phyloP scores from a whole-genome alignment of 2,888 invertebrate genomes.

The Myopa testacea region DNA sequence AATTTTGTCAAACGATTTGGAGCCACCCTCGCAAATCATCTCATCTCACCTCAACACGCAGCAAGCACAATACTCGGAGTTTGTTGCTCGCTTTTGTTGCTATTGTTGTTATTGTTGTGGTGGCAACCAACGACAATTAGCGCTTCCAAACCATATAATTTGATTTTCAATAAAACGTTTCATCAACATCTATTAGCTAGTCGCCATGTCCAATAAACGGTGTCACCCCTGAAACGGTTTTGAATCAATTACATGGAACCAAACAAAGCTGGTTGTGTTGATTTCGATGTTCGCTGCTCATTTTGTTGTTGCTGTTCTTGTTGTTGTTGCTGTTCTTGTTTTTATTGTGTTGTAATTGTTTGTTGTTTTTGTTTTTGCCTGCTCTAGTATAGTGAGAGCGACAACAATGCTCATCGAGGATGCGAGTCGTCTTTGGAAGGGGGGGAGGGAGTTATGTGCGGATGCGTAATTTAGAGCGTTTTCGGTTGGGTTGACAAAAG shows the following conservation, averaged over 20 bases:
- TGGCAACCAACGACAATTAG: conserved; percentile 25
- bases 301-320: conserved; percentile 15
- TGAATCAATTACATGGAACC: conserved; percentile 33
- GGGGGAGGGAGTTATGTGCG: not conserved
- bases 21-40: not conserved
- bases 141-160: conserved; percentile 30
- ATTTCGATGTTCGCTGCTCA: not conserved
- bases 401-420: not conserved
- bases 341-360: not conserved
- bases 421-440: not conserved
- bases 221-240: conserved; percentile 35
- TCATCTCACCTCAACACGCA: not conserved
- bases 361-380: not conserved
- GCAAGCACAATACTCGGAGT: not conserved
- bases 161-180: conserved; percentile 32
- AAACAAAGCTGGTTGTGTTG: conserved; percentile 26
- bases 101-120: not conserved
- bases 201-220: conserved; percentile 18
- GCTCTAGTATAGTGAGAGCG: not conserved
- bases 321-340: conserved; percentile 4
- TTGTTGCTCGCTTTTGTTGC: not conserved
- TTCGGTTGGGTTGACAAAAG: conserved; percentile 14
- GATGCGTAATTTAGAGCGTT: conserved; percentile 25
- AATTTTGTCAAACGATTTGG: conserved; percentile 1
- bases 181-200: conserved; percentile 32